Evolutionary conservation across 2,113 vertebrate species (phyloP).

Genomic region (Callaeas wilsoni): DNA sequence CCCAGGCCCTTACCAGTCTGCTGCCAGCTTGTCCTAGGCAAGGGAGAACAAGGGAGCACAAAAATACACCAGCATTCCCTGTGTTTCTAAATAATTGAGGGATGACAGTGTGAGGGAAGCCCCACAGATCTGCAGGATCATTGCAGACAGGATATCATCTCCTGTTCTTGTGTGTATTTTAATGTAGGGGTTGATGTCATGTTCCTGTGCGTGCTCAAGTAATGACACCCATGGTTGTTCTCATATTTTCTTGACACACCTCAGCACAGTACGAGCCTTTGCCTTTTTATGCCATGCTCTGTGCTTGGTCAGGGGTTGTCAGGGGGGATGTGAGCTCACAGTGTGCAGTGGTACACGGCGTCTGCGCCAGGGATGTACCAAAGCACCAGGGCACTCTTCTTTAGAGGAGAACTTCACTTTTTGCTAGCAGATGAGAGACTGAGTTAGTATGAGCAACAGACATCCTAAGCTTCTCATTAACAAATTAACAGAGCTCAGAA

Average conservation of each 20-base stretch:
- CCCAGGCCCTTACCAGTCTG: background rate
- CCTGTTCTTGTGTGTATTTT: background rate
- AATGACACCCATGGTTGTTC: background rate
- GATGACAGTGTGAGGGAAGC: background rate
- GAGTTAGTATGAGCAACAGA: background rate
- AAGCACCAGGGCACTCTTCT: background rate
- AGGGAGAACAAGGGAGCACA: rapidly evolving
- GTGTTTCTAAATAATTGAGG: rapidly evolving
- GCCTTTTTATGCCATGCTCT: rapidly evolving
- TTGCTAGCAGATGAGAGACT: background rate
- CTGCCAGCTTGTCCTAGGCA: background rate
- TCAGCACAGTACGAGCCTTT: background rate
- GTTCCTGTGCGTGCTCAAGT: rapidly evolving
- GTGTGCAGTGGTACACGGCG: rapidly evolving
- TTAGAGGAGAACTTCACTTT: background rate
- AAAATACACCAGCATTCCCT: background rate
- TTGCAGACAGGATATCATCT: background rate
- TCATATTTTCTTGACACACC: background rate
- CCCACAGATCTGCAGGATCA: background rate
- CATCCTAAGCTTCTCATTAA: background rate
- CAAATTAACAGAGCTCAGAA: background rate
- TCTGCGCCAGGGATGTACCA: background rate
- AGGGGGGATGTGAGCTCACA: background rate
- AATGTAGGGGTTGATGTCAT: too few species aligned
- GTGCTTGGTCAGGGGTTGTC: background rate